phyloP scores from a whole-genome alignment of 2,888 invertebrate species.

The Nomada ferruginata region DNA sequence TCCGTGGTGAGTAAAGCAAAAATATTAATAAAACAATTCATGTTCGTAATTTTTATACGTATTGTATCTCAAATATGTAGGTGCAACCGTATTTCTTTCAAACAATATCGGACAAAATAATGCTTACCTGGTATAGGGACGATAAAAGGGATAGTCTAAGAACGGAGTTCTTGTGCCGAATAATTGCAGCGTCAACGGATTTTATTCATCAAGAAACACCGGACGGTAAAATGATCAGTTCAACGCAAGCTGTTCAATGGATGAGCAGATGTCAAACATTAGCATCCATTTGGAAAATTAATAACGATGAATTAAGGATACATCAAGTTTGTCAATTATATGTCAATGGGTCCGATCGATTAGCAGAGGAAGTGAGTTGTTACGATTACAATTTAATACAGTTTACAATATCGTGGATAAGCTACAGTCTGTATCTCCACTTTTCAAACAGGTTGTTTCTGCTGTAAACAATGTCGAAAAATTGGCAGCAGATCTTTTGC shows the following conservation, averaged over 20 bases:
- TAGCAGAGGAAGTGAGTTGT: conserved; percentile 87
- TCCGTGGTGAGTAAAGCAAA: conserved; percentile 85
- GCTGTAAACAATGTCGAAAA: conserved; percentile 89
- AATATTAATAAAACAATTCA: background rate
- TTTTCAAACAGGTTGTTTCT: conserved; percentile 86
- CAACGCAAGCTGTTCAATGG: conserved; percentile 87
- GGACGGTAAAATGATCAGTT: conserved; percentile 85
- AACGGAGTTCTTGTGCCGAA: conserved; percentile 90
- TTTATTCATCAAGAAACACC: conserved; percentile 88
- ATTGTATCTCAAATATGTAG: conserved; percentile 59
- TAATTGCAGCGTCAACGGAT: conserved; percentile 90
- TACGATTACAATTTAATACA: background rate
- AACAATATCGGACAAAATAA: conserved; percentile 78
- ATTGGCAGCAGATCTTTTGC: conserved; percentile 89
- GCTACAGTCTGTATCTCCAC: conserved; percentile 86
- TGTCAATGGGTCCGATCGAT: conserved; percentile 86
- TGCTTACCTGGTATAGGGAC: conserved; percentile 85
- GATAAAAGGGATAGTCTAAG: conserved; percentile 88
- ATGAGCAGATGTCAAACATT: conserved; percentile 90
- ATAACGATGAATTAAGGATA: conserved; percentile 89
- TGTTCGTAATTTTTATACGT: background rate
- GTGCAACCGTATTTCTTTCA: conserved; percentile 81
- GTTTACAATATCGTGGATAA: background rate
- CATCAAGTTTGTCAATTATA: conserved; percentile 90
- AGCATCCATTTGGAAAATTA: conserved; percentile 91